These are phyloP conservation scores for Troglohyphantes excavatus DNA, from an alignment of 2,888 invertebrate genomes.

Conservation along the genomic window DNA sequence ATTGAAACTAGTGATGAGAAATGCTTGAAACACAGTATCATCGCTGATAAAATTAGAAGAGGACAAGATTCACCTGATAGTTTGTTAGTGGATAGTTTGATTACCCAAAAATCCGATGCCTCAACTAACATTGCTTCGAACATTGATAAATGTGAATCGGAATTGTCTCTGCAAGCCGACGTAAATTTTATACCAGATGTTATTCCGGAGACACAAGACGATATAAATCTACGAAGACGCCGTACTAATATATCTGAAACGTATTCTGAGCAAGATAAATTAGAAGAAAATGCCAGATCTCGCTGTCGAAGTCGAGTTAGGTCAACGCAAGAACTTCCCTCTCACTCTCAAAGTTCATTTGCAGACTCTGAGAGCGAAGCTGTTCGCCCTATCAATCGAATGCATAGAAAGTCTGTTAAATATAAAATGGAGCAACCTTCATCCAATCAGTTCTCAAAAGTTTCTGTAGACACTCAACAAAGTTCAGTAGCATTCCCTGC, in stretches of 20 bases:
- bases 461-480: background rate
- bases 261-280: background rate
- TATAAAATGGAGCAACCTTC: slow-evolving; percentile 43
- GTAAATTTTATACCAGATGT: background rate
- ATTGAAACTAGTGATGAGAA: slow-evolving; percentile 55
- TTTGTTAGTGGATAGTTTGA: background rate
- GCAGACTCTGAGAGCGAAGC: background rate
- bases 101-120: background rate
- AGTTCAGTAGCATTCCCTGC: background rate
- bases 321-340: background rate
- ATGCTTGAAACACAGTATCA: slow-evolving; percentile 35
- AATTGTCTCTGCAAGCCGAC: background rate
- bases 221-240: slow-evolving; percentile 10
- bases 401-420: slow-evolving; percentile 72
- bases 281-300: background rate
- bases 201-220: background rate
- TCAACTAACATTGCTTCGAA: background rate
- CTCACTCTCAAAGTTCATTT: background rate
- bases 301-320: slow-evolving; percentile 33
- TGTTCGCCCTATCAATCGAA: slow-evolving; percentile 26
- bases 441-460: background rate
- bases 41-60: slow-evolving; percentile 53
- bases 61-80: slow-evolving; percentile 2
- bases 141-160: background rate
- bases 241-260: background rate